Percentiles rank a stretch among this genome's conserved stretches.
These are phyloP conservation scores for Eurystomus gularis DNA, from an alignment of 2,113 vertebrate species.

Conservation along the genomic window DNA sequence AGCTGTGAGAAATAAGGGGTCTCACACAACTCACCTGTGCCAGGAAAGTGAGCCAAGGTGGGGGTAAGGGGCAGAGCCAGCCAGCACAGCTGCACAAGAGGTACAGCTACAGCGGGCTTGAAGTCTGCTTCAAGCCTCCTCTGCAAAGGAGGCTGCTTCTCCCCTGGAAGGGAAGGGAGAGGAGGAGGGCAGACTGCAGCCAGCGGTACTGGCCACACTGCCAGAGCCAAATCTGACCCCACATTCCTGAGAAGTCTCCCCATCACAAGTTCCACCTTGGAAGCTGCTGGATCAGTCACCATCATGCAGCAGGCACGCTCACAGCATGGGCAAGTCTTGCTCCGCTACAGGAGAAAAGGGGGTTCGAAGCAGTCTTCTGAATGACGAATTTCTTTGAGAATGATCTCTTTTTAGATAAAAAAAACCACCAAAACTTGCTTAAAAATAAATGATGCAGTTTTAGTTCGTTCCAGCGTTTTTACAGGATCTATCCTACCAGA, in stretches of 20 bases:
- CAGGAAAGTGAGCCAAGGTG: neutral
- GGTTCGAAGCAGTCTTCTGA: neutral
- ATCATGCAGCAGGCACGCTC: rapidly evolving
- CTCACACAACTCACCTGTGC: neutral
- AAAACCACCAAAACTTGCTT: neutral
- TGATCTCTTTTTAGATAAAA: neutral
- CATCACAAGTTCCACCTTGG: neutral
- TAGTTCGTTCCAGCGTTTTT: neutral
- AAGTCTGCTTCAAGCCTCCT: too few relatives aligned
- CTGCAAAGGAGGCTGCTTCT: neutral
- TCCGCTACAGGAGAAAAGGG: neutral
- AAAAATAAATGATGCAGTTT: neutral
- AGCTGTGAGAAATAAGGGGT: neutral
- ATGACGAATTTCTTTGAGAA: neutral
- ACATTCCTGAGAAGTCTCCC: neutral
- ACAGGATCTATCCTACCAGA: neutral
- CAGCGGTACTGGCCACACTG: rapidly evolving
- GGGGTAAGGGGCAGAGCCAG: neutral
- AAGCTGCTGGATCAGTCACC: neutral
- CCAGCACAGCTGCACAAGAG: neutral
- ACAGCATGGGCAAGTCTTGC: neutral
- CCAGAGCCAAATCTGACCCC: neutral
- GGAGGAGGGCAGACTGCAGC: neutral
- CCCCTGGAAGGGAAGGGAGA: too few relatives aligned
- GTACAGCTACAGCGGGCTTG: rapidly evolving